Base-by-base conservation (phyloP, 1,140 invertebrate genomes). In the Drosophila mojavensis region DNA sequence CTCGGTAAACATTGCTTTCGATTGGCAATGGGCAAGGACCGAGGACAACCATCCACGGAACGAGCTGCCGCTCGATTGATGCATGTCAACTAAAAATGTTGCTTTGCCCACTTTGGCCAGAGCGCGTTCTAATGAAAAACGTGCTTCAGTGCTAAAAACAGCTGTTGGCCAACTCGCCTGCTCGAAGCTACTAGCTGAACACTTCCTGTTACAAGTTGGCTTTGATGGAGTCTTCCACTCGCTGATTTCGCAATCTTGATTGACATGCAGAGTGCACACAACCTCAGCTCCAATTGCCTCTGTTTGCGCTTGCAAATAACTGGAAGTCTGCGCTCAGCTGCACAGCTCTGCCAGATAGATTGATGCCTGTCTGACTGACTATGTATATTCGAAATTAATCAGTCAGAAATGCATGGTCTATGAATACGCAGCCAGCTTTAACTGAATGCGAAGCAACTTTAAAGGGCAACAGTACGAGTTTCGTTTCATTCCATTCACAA, bases 111-210 rank as follows among this genome's bases (percentile, higher is more conserved):
- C 33, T 33, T 33, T 59, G 76, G 68, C 51, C 64, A 77, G 61
- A 60, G 63, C 65, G 78, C 63, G 77, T 67, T 78, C 80, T 80
- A 89, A 88, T 83, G 84, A 75, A 88, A 78, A 84, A 89, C 84
- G 84, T 89, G 84, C 77, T 79, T 50, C 66, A 43, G 20, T 61
- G 30, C 9, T 10, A 5, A 4, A 9, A 51, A 13, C 56, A 68
- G 62, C 26, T 73, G 53, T 60, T 81, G 54, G 68, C 50, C 45
- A 74, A 71, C 64, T 76, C 69, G 74, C 68, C 20, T 51, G 39
- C 36, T n/a, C 17, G 56, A 50, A 67, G 69, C 45, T 26, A 43
- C 51, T 6, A 48, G 26, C 30, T 11, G 36, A 28, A 2, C 36
- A 13, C 36, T 33, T 11, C 48, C 72, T 64, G 67, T 56, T 64